Evolutionary conservation across 53 echinoderm and acorn worm species (phyloP), one percentile per base, ranked within the genome.

Genomic region (Patiria pectinifera): DNA sequence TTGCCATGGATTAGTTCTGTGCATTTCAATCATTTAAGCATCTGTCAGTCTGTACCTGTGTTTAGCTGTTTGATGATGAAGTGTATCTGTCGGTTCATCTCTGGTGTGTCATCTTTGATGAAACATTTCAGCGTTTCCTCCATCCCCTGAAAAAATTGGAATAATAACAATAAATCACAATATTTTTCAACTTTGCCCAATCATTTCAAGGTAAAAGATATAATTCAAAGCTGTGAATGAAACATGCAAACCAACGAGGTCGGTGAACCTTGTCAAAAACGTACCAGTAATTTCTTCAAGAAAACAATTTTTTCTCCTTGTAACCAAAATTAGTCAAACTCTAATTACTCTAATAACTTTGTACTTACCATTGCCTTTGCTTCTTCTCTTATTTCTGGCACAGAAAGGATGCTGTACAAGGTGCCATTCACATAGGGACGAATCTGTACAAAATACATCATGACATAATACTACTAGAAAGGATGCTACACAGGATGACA

Each of bases 1-100:
- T 35, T 35, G 35, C 35, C 35, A 35, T 35, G 35, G 0, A 35
- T 35, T 35, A 35, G 35, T 35, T 35, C 1, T 35, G 35, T 35
- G 35, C 35, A 35, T 35, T 35, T 53, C 53, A 6, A 53, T 8
- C 53, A 69, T 4, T 15, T 69, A 69, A 69, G 69, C 15, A 53
- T 16, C 61, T 47, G 48, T 60, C 47, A 76, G 23, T n/a, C 22
- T 91, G 76, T 60, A 99, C 99, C 96, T 95, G 97, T 95, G 76
- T 99, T 99, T 66, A 99, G 99, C 82, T 99, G 97, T 71, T 99
- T 99, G 86, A 99, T 99, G 85, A 99, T 99, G 83, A 97, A 99
- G 53, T 99, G 99, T 69, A 99, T 93, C 84, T 99, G 99, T 82
- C 99, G 83, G 62, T 97, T 99, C 96, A 99, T 97, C 91, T 99